Conservation (phyloP, 2,113 vertebrate genomes). For the Bettongia penicillata region DNA sequence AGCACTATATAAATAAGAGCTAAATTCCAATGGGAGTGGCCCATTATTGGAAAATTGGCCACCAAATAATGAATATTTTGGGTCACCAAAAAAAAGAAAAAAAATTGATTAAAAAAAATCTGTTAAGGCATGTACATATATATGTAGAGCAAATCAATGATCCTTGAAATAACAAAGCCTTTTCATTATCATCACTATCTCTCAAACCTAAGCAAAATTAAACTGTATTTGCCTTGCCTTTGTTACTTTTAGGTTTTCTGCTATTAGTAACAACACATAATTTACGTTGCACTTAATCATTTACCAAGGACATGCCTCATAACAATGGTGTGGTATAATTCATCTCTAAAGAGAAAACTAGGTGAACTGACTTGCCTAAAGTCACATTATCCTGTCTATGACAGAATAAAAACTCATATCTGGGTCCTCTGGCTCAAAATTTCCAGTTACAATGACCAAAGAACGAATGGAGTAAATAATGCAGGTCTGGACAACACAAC, state of each 20-base stretch:
- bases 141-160: neutral
- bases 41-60: neutral
- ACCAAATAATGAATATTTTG: neutral
- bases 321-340: neutral
- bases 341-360: neutral
- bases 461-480: neutral
- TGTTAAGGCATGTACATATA: neutral
- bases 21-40: neutral
- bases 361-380: no score
- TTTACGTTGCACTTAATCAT: neutral
- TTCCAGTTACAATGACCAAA: neutral
- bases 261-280: neutral
- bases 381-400: no score
- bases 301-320: neutral
- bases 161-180: neutral
- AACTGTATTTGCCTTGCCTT: neutral
- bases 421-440: neutral
- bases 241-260: neutral
- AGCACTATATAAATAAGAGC: neutral
- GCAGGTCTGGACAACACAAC: neutral
- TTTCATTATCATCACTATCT: neutral
- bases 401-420: no score
- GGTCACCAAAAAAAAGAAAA: neutral
- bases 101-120: neutral
- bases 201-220: neutral